A percentile compares a stretch with the other conserved stretches of the same genome.
Conservation (phyloP, 2,113 vertebrate genomes). For the Tyto alba region DNA sequence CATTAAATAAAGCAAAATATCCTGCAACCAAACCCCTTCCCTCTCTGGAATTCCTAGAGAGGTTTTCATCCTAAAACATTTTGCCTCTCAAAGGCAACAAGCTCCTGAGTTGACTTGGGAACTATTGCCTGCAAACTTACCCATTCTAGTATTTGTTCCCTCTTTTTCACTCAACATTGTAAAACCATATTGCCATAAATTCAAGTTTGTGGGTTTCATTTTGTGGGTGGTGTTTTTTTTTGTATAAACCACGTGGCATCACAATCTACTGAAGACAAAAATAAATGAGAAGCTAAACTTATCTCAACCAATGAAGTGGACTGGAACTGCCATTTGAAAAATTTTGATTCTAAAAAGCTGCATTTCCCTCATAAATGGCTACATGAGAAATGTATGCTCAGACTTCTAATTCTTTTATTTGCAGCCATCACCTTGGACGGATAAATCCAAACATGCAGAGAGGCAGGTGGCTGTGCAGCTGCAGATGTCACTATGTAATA, state of each 20-base stretch:
- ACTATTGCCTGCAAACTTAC: not conserved
- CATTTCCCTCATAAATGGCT: not conserved
- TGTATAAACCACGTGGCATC: not conserved
- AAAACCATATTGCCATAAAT: not conserved
- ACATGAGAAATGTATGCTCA: not conserved
- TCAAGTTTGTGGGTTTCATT: not conserved
- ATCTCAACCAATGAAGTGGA: not conserved
- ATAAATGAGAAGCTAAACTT: not conserved
- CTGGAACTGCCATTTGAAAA: not conserved
- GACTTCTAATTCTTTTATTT: constrained; percentile 12
- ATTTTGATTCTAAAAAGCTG: not conserved
- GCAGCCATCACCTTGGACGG: not conserved
- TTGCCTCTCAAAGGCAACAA: not conserved
- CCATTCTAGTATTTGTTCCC: not conserved
- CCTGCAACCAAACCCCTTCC: not conserved
- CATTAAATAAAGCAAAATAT: not conserved
- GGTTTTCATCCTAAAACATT: not conserved
- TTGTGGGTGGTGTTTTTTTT: not conserved
- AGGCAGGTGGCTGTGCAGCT: constrained; percentile 15
- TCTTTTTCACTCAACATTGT: not conserved
- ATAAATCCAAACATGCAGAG: constrained; percentile 2
- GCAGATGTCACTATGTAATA: constrained; percentile 13
- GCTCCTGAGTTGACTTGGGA: not conserved
- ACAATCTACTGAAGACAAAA: not conserved
- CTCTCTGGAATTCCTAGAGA: not conserved